Evolutionary conservation across 2,888 invertebrate species (phyloP), one percentile per base, ranked within the genome.

Genomic region (Scaptomyza cyrtandrae): DNA sequence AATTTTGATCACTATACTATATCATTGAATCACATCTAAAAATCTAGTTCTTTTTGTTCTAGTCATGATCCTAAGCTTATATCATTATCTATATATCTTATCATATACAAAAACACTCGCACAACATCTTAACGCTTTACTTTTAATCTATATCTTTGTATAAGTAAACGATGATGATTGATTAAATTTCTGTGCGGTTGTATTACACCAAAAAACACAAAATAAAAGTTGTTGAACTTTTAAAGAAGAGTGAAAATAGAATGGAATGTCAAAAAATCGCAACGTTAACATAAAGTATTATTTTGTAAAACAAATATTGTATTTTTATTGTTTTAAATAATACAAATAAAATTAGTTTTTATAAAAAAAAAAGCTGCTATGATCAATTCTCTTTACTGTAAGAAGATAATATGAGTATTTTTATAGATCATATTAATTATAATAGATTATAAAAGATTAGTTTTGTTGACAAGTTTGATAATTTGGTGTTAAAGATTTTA

Each of bases 281-380:
- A 55, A 58, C 54, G 24, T 24, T 61, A 75, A 64, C 59, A n/a
- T 64, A 49, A 77, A 83, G 83, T 83, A 88, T 83, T 83, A 88
- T 86, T 83, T 88, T 86, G 71, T 83, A 72, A 59, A 85, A 75
- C 80, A 86, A 83, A 76, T 69, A 75, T 81, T 85, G 70, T 61
- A 78, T 74, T 80, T 68, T 39, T 71, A 86, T 77, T 71, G 35
- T 35, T 76, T 83, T 84, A 81, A 84, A 60, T 53, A 80, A 73
- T 61, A 69, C 7, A 71, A 75, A 76, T 75, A 63, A 59, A 82
- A 79, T 54, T 87, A 87, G 87, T 87, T 82, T 81, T 86, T 84
- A 80, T 84, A 75, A 29, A 80, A 75, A 82, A 53, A 6, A 10
- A 33, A 10, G 19, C 19, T 24, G 24, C 3, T 24, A 24, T 24